phyloP scores from a whole-genome alignment of 2,797 vertebrate species.

The Enteromius anoplus region DNA sequence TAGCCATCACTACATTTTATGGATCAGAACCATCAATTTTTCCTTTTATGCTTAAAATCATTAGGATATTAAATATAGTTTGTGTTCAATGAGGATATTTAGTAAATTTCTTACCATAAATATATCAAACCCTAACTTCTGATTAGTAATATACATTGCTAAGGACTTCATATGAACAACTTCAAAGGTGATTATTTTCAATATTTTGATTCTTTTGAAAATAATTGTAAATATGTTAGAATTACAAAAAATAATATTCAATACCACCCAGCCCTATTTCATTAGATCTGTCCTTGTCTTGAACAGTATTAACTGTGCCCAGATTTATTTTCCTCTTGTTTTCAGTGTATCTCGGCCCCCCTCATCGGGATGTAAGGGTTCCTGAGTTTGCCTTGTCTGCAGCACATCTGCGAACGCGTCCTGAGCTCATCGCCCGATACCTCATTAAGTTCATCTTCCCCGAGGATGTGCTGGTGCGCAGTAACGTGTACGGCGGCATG shows the following conservation, averaged over 20 bases:
- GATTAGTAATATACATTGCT: no score
- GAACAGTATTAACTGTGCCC: not conserved
- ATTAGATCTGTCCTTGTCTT: not conserved
- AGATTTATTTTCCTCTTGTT: not conserved
- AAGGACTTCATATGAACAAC: no score
- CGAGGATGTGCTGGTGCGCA: slow-evolving; percentile 70
- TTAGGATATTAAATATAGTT: no score
- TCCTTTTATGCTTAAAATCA: no score
- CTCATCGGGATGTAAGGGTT: slow-evolving; percentile 74
- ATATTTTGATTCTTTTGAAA: not conserved
- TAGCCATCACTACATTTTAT: no score
- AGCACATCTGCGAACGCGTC: slow-evolving; percentile 71
- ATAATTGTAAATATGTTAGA: not conserved
- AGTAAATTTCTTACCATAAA: no score
- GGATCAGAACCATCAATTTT: no score
- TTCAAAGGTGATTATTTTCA: no score
- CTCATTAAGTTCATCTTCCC: slow-evolving; percentile 77
- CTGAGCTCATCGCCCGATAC: slow-evolving; percentile 74
- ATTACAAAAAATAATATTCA: not conserved
- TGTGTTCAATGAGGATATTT: no score
- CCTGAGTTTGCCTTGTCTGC: slow-evolving; percentile 69
- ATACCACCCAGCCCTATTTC: no score
- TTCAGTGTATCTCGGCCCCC: slow-evolving; percentile 78
- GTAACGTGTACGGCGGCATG: slow-evolving; percentile 63
- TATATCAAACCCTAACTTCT: no score